Percentiles rank a stretch among this genome's conserved stretches.
phyloP scores from a whole-genome alignment of 1,140 invertebrate species.

The Drosophila truncata region DNA sequence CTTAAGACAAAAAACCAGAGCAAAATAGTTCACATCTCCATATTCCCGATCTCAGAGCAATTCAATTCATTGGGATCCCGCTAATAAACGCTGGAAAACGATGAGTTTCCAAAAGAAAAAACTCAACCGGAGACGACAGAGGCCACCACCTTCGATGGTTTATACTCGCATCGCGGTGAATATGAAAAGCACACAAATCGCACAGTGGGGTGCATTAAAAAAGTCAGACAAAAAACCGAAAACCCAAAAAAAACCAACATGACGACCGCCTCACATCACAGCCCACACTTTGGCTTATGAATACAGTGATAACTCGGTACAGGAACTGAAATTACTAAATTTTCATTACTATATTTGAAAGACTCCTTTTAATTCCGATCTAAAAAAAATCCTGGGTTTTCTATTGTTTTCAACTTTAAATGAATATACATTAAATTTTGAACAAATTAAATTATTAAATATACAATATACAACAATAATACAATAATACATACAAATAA shows the following conservation, averaged over 20 bases:
- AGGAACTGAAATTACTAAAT: not conserved
- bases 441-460: not conserved
- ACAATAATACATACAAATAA: no score
- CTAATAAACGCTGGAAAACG: constrained; percentile 77
- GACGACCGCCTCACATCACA: constrained; percentile 22
- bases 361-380: not conserved
- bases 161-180: constrained; percentile 55
- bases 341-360: not conserved
- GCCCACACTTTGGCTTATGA: constrained; percentile 69
- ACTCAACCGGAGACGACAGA: constrained; percentile 43
- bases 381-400: no score
- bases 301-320: constrained; percentile 10
- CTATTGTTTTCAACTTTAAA: not conserved
- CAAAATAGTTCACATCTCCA: constrained; percentile 41
- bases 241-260: constrained; percentile 10
- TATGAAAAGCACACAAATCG: constrained; percentile 81
- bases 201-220: constrained; percentile 67
- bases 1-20: constrained; percentile 37
- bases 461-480: no score
- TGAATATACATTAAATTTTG: not conserved
- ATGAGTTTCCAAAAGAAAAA: constrained; percentile 77
- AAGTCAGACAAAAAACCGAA: constrained; percentile 27
- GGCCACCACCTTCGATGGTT: constrained; percentile 22
- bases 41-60: constrained; percentile 20
- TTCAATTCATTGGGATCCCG: constrained; percentile 50